Percentiles rank a stretch among this genome's conserved stretches.
phyloP scores from a whole-genome alignment of 2,888 invertebrate species.

The Zygothrica quintamaculata region DNA sequence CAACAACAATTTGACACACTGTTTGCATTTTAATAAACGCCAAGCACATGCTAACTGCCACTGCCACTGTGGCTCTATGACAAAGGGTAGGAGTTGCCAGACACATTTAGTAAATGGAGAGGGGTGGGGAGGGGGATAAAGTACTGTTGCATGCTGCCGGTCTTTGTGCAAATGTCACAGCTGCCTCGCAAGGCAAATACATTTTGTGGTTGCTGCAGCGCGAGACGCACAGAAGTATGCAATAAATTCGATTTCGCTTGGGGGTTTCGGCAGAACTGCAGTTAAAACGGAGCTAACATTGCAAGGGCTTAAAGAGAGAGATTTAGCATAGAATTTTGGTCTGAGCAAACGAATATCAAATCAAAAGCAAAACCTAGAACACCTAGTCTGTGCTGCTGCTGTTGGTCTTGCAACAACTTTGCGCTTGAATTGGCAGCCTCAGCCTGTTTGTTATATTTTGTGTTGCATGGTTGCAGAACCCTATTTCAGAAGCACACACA shows the following conservation, averaged over 20 bases:
- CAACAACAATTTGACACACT: conserved; percentile 21
- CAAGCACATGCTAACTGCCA: conserved; percentile 63
- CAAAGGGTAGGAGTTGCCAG: background rate
- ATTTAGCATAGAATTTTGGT: background rate
- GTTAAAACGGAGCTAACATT: background rate
- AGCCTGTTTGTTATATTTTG: conserved; percentile 63
- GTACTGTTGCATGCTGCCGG: conserved; percentile 18
- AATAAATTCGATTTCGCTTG: conserved; percentile 72
- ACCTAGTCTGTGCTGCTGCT: conserved; percentile 8
- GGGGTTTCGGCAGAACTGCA: background rate
- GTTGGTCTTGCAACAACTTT: conserved; percentile 56
- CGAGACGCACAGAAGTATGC: conserved; percentile 62
- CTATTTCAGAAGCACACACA: background rate
- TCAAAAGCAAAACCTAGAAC: conserved; percentile 24
- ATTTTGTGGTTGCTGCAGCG: conserved; percentile 66
- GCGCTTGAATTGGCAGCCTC: conserved; percentile 52
- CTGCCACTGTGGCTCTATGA: background rate
- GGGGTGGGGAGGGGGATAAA: background rate
- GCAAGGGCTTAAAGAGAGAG: background rate
- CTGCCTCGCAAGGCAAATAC: conserved; percentile 65
- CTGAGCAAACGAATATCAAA: conserved; percentile 35
- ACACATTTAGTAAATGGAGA: background rate
- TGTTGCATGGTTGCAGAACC: conserved; percentile 53
- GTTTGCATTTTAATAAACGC: conserved; percentile 68
- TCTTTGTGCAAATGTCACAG: conserved; percentile 67